These are phyloP conservation scores for Telmatherina bonti DNA, from an alignment of 2,797 vertebrate species.

Conservation along the genomic window DNA sequence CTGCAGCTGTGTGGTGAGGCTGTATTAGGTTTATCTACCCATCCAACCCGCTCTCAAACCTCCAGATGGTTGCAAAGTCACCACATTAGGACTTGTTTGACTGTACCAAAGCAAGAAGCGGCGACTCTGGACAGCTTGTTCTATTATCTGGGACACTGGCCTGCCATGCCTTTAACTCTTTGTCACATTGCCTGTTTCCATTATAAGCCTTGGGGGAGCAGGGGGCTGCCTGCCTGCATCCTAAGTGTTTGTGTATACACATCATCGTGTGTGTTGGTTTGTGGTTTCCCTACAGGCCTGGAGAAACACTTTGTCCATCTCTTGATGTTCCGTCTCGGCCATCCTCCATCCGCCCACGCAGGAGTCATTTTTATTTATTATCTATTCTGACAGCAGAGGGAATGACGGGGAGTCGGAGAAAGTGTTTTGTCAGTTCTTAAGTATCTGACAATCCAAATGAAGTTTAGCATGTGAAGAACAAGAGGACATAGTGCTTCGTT, in stretches of 20 bases:
- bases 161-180: constrained; percentile 75
- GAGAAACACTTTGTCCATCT: constrained; percentile 75
- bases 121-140: constrained; percentile 71
- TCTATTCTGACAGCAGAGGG: constrained; percentile 74
- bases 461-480: constrained; percentile 77
- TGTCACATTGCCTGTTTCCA: constrained; percentile 74
- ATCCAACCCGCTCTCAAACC: constrained; percentile 64
- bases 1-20: constrained; percentile 43
- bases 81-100: constrained; percentile 73
- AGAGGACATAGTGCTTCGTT: constrained; percentile 48
- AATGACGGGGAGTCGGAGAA: constrained; percentile 69
- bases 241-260: constrained; percentile 54
- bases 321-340: constrained; percentile 63
- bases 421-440: constrained; percentile 85
- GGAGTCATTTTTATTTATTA: constrained; percentile 82
- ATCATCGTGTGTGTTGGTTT: constrained; percentile 51
- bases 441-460: constrained; percentile 82
- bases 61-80: constrained; percentile 62
- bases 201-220: constrained; percentile 75
- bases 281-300: constrained; percentile 64
- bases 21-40: constrained; percentile 72
- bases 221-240: constrained; percentile 53
- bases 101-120: constrained; percentile 64
- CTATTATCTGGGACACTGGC: constrained; percentile 76
- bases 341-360: constrained; percentile 67